A percentile compares a stretch with the other conserved stretches of the same genome.
These are phyloP conservation scores for Tenualosa ilisha DNA, from an alignment of 2,797 vertebrate species.

Conservation along the genomic window DNA sequence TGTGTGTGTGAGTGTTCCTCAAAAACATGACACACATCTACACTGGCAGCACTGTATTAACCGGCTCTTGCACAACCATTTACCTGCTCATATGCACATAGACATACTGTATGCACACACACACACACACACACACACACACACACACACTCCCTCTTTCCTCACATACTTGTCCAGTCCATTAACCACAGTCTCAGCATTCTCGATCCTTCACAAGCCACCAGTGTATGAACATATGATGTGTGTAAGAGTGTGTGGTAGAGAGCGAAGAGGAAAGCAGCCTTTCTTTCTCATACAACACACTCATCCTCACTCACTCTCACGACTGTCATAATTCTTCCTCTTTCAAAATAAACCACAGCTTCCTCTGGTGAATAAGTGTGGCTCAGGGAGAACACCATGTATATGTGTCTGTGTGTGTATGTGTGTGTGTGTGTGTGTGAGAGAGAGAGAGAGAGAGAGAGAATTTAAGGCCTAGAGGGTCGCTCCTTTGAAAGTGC, in stretches of 20 bases:
- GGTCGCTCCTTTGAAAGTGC: conserved; percentile 12
- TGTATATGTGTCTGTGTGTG: not conserved
- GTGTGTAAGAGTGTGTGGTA: not conserved
- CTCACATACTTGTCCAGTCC: conserved; percentile 25
- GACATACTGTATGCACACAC: not conserved
- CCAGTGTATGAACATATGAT: not conserved
- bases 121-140: not conserved
- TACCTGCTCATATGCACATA: not conserved
- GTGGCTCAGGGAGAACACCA: not conserved
- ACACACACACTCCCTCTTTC: not conserved
- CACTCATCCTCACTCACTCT: not conserved
- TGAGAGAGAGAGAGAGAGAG: not conserved
- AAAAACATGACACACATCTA: not conserved
- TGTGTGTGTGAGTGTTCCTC: not conserved
- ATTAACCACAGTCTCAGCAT: conserved; percentile 9
- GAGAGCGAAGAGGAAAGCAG: not conserved
- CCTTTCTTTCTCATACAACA: not conserved
- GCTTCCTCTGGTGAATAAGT: not conserved
- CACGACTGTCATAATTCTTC: not conserved
- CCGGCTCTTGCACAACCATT: not conserved
- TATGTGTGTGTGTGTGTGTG: conserved; percentile 19
- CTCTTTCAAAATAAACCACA: conserved; percentile 14
- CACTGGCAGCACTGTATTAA: not conserved
- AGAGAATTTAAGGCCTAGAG: not conserved
- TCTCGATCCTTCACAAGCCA: not conserved